Percentiles rank a stretch among this genome's conserved stretches.
phyloP scores from a whole-genome alignment of 2,113 vertebrate species.

The Macrotis lagotis region DNA sequence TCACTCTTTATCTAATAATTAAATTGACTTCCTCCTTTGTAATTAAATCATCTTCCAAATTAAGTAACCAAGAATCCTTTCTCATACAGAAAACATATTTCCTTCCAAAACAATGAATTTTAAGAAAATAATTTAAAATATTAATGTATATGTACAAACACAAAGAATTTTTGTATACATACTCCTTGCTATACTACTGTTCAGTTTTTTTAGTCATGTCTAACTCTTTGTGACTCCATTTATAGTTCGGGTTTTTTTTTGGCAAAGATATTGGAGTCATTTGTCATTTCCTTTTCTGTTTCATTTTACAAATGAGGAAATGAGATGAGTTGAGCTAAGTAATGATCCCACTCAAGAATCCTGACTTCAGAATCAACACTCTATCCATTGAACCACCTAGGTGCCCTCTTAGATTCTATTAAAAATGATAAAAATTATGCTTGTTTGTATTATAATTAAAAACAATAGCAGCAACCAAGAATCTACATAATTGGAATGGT shows the following conservation, averaged over 20 bases:
- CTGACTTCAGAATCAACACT: not conserved
- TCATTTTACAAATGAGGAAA: not conserved
- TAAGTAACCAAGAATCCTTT: not conserved
- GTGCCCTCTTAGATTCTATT: not conserved
- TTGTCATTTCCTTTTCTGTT: not conserved
- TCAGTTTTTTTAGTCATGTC: not conserved
- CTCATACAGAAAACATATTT: not conserved
- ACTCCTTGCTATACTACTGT: not conserved
- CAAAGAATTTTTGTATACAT: not conserved
- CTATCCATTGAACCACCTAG: too few relatives aligned
- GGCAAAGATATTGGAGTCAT: not conserved
- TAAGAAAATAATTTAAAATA: not conserved
- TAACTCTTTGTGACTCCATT: not conserved
- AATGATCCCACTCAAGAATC: not conserved
- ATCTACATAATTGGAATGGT: not conserved
- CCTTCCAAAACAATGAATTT: not conserved
- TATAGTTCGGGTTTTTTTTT: not conserved
- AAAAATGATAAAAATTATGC: not conserved
- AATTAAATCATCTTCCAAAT: conserved; percentile 5
- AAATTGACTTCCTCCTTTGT: not conserved
- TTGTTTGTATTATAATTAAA: not conserved
- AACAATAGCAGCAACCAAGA: not conserved
- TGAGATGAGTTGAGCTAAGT: not conserved
- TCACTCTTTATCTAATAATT: not conserved
- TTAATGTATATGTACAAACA: not conserved